phyloP scores from a whole-genome alignment of 2,113 vertebrate genomes.

The Peromyscus maniculatus region DNA sequence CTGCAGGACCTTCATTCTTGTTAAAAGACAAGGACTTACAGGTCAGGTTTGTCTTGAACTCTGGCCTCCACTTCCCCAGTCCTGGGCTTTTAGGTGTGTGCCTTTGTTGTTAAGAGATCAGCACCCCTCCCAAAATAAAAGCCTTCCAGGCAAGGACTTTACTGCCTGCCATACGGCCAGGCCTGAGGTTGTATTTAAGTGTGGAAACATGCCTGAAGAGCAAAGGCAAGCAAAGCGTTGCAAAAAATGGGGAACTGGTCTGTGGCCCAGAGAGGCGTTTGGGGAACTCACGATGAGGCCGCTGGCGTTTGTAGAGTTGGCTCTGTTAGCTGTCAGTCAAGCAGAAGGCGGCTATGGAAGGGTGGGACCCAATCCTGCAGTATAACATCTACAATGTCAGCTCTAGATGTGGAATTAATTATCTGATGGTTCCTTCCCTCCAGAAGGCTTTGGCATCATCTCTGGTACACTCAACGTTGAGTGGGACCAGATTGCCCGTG shows the following conservation, averaged over 20 bases:
- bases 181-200: neutral
- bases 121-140: neutral
- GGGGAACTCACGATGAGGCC: slow-evolving; percentile 84
- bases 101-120: neutral
- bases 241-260: neutral
- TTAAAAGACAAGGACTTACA: neutral
- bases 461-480: slow-evolving; percentile 98
- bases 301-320: slow-evolving; percentile 81
- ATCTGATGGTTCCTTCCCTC: slow-evolving; percentile 97
- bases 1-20: neutral
- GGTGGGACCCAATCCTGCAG: slow-evolving; percentile 95
- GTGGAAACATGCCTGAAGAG: neutral
- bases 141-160: neutral
- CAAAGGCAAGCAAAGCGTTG: slow-evolving; percentile 79
- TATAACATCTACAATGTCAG: slow-evolving; percentile 99
- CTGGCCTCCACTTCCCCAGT: neutral
- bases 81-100: neutral
- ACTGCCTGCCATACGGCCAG: neutral
- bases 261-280: too few relatives aligned
- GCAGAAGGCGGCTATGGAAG: slow-evolving; percentile 92
- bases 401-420: slow-evolving; percentile 98
- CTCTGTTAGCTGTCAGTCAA: slow-evolving; percentile 75
- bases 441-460: slow-evolving; percentile 97
- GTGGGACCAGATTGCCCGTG: slow-evolving; percentile 98
- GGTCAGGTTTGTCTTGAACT: neutral